Evolutionary conservation across 2,888 invertebrate genomes (phyloP), one percentile per base, ranked within the genome.

Genomic region (Melanargia galathea): DNA sequence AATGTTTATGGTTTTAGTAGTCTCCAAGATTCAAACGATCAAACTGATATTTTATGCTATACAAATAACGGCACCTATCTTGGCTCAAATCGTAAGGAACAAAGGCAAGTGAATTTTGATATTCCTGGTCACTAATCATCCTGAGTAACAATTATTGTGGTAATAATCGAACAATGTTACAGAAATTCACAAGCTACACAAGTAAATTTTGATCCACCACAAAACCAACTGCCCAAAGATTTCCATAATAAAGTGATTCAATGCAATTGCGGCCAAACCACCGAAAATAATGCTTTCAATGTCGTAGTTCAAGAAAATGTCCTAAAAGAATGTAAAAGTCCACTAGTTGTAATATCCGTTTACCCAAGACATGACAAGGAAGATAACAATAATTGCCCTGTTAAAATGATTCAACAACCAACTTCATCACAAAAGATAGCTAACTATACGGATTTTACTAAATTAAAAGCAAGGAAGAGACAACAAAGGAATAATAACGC

Each of bases 311-410:
- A 74, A 35, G 63, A 63, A 2, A 71, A 67, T 51, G 68, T 62
- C 5, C 59, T 71, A 11, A 77, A 76, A 59, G 69, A 73, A 46
- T 68, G 69, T 45, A 72, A 75, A 58, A 87, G 77, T 64, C 90
- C 90, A 18, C 64, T 90, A 20, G 84, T 90, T 2, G 76, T 90
- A 13, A 90, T 90, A 82, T 88, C 90, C 2, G 88, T 90, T 2
- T 90, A 85, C 71, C 85, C 86, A 13, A 83, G 81, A 62, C 73
- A 78, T 35, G 65, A 64, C 2, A 64, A 66, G 33, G 57, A 61
- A 22, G 75, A 76, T 8, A 67, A 63, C 26, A 59, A 60, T 16
- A 59, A 60, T 16, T 70, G 67, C 64, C 61, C 67, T 43, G 63
- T 68, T 20, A 70, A 65, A 67, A 65, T 72, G 48, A 66, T 69